Conservation (phyloP, 2,888 invertebrate genomes). For the Palloptera scutellata region DNA sequence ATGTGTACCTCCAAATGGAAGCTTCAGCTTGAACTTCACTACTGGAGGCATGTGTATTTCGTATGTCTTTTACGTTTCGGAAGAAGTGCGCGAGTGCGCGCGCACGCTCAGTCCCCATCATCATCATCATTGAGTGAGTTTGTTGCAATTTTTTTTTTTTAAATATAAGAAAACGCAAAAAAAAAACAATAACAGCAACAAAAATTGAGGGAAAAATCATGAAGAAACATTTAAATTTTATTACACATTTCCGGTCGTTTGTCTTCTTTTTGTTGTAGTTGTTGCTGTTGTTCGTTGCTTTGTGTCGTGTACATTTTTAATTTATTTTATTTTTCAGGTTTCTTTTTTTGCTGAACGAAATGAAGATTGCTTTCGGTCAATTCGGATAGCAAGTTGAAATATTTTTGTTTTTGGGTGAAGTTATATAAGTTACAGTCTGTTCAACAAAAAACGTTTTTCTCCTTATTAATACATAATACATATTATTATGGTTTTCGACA, state of each 20-base stretch:
- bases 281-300: conserved; percentile 14
- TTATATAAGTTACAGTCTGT: too few species aligned
- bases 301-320: conserved; percentile 16
- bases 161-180: too few species aligned
- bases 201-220: conserved; percentile 53
- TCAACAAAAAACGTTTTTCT: too few species aligned
- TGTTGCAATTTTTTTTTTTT: conserved; percentile 21
- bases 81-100: conserved; percentile 45
- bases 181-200: conserved; percentile 16
- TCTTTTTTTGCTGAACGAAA: conserved; percentile 1
- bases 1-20: too few species aligned
- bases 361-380: background rate
- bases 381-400: background rate
- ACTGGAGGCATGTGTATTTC: conserved; percentile 18
- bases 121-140: conserved; percentile 36
- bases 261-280: conserved; percentile 24
- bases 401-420: background rate
- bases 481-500: too few species aligned
- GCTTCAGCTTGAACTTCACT: too few species aligned
- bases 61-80: conserved; percentile 28
- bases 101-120: conserved; percentile 51
- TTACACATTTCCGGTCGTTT: conserved; percentile 58
- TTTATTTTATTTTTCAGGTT: conserved; percentile 12
- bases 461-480: too few species aligned
- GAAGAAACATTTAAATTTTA: conserved; percentile 56